Evolutionary conservation across 2,888 invertebrate genomes (phyloP), one percentile per base, ranked within the genome.

Genomic region (Merodon equestris): DNA sequence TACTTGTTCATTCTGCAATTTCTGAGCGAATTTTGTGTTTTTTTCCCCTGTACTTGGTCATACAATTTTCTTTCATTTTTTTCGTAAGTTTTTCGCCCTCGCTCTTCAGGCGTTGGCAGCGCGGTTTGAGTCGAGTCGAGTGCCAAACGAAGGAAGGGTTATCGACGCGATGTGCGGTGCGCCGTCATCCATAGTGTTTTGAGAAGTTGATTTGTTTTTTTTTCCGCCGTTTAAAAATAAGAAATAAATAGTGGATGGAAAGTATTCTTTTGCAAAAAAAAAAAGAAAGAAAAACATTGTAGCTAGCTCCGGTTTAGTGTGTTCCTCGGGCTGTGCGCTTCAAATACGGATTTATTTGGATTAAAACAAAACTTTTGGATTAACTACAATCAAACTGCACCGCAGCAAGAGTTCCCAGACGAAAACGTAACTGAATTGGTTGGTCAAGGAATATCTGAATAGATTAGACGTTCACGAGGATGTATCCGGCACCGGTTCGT

Each of bases 401-500:
- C 10, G 9, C n/a, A 51, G 45, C 47, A 47, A 53, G 15, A 53
- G 38, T 13, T 48, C 40, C n/a, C n/a, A n/a, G n/a, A n/a, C n/a
- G n/a, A n/a, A n/a, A n/a, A n/a, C n/a, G 27, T 27, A 27, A 27
- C 27, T 27, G 27, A 27, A 27, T 4, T 27, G 7, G 27, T 4
- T 27, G 2, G 3, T 27, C 7, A 7, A 27, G 27, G 27, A 27
- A 27, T 27, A 2, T 4, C 27, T 27, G 27, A 27, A 27, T 27
- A 27, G 27, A 27, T 2, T 27, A 27, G 27, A 27, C 79, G 64
- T 60, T 54, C 45, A 45, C 40, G 50, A 54, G 64, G 83, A 87
- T 87, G 87, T 87, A 87, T 87, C 87, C 88, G 84, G 84, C 88
- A 87, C 87, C 87, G 87, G 87, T 87, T 86, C 88, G 87, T 86